A percentile compares a stretch with the other conserved stretches of the same genome.
phyloP scores from a whole-genome alignment of 2,888 invertebrate species.

The Erebia ligea region DNA sequence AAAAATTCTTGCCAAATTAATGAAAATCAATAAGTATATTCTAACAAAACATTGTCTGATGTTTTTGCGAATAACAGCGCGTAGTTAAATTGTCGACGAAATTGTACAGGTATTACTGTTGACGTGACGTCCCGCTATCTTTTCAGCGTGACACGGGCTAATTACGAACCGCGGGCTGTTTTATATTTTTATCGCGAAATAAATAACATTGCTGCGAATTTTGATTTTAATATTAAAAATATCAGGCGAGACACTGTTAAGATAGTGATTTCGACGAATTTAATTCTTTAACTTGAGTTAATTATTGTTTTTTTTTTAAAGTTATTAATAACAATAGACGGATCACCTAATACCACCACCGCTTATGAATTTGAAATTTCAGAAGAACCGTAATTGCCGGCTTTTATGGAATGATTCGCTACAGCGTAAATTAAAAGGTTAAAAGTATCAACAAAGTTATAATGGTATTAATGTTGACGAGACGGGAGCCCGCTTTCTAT shows the following conservation, averaged over 20 bases:
- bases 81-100: conserved; percentile 12
- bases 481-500: background rate
- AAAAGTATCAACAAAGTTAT: conserved; percentile 2
- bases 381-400: no score
- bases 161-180: conserved; percentile 32
- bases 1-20: no score
- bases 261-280: no score
- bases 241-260: no score
- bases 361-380: no score
- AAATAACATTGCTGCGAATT: conserved; percentile 10
- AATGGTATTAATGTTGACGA: background rate
- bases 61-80: conserved; percentile 3
- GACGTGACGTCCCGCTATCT: conserved; percentile 29
- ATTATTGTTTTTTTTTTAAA: no score
- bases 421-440: background rate
- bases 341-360: no score
- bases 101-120: conserved; percentile 19
- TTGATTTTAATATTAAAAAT: background rate
- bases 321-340: no score
- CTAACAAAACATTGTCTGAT: background rate
- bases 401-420: no score
- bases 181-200: conserved; percentile 28
- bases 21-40: no score
- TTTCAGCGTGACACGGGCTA: conserved; percentile 31
- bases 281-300: no score